Base-by-base conservation (phyloP, 2,888 invertebrate species). In the Synanthedon tipuliformis region DNA sequence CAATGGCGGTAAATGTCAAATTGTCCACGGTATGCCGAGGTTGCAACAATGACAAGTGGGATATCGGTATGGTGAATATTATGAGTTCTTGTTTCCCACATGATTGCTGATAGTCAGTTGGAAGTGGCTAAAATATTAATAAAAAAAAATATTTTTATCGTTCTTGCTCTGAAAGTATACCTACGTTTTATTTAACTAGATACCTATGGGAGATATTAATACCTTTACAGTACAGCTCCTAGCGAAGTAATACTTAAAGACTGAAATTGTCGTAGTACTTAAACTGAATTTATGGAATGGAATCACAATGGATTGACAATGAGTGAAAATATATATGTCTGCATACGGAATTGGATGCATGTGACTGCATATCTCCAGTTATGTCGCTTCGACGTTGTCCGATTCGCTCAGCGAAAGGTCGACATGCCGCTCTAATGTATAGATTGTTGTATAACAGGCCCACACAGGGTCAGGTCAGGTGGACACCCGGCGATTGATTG, bases 371-470 rank as follows among this genome's bases (percentile, higher is more conserved):
- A 27, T 62, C 62, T 63, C 61, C 63, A 59, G 59, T 56, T 59
- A 55, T 55, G 52, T 53, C 54, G 55, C 55, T 34, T 50, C 55
- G 18, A 51, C 51, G 48, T 54, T 53, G 53, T 54, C 53, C 45
- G 55, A 34, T 54, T 55, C 55, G 48, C 58, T 55, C 54, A 61
- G 61, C 45, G 62, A 80, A 79, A 82, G 84, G 83, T 78, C 77
- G 73, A 68, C 76, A 56, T 64, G 74, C 77, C 68, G 65, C 65
- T 69, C 65, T 72, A 70, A 65, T 69, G 64, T 71, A 70, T 72
- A 72, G 77, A 81, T 76, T 69, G 79, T 81, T 75, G 75, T 71
- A 75, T 71, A 74, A 81, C 81, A 68, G 67, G 76, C 60, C 59
- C 63, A 62, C 63, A 40, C 81, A 81, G 81, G 83, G 84, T 78